Evolutionary conservation across 1,140 invertebrate genomes (phyloP), one percentile per base, ranked within the genome.

Genomic region (Cherax destructor): DNA sequence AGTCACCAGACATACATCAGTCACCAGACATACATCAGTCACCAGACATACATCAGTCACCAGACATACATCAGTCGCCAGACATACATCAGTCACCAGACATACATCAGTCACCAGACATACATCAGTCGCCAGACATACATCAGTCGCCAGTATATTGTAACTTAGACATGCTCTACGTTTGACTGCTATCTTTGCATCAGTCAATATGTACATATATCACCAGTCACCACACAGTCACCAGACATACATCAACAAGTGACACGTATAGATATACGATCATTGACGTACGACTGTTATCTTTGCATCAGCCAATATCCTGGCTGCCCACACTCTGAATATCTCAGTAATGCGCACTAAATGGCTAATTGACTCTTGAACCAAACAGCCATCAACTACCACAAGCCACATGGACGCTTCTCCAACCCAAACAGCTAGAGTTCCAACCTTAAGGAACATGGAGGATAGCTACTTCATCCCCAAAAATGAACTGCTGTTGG

Each of bases 341-440:
- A 86, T 86, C 83, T 86, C 13, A 49, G 86, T 87, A 87, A 87
- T 87, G 79, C 76, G 56, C 79, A 76, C 86, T 87, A 87, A 87
- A 87, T 69, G 86, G 86, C 86, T 87, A 87, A 87, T 87, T 87
- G 86, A 87, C 86, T 41, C 30, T 41, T 41, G 21, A 61, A 9
- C 21, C 18, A 16, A 41, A 72, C 9, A 47, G 83, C 47, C 10
- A 41, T 5, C 11, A 24, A 16, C 13, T 1, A 69, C 5, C 65
- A 13, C 65, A 6, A 21, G 65, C 65, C 65, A 18, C 16, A 41
- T 41, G 16, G 65, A 13, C 65, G 18, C 65, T 69, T 30, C 24
- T 30, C 69, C 24, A 9, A 13, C 69, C 21, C 6, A 5, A 24
- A 24, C 69, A 24, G 69, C 4, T 16, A 74, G 69, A 74, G 4